phyloP scores from a whole-genome alignment of 2,113 vertebrate species.

The Bambusicola thoracicus region DNA sequence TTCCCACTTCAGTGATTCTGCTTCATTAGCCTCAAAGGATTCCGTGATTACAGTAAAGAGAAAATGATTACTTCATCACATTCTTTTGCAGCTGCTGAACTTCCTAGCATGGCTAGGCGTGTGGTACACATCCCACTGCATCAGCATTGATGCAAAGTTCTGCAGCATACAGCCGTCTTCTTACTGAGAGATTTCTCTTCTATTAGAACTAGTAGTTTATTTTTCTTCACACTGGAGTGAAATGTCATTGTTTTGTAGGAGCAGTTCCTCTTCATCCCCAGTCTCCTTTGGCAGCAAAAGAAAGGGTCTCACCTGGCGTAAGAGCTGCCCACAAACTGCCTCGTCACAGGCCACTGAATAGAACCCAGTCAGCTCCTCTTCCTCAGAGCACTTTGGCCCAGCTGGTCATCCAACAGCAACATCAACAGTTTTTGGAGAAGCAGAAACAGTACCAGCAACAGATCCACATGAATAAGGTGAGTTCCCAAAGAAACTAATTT shows the following conservation, averaged over 20 bases:
- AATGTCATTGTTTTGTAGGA: conserved; percentile 78
- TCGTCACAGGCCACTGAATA: conserved; percentile 93
- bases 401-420: conserved; percentile 97
- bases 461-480: conserved; percentile 98
- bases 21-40: conserved; percentile 17
- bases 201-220: neutral
- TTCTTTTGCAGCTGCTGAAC: conserved; percentile 45
- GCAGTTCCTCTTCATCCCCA: conserved; percentile 88
- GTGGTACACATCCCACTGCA: neutral
- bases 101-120: neutral
- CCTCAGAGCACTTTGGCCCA: conserved; percentile 96
- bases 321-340: conserved; percentile 89
- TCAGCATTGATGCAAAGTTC: neutral
- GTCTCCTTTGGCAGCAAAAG: conserved; percentile 90
- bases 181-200: neutral
- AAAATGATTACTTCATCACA: conserved; percentile 59
- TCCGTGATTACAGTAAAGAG: conserved; percentile 24
- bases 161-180: neutral
- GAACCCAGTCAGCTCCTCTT: conserved; percentile 96
- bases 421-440: conserved; percentile 97
- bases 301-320: conserved; percentile 83
- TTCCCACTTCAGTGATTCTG: neutral
- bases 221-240: neutral
- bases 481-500: neutral
- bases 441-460: conserved; percentile 98